Evolutionary conservation across 2,888 invertebrate species (phyloP).

Genomic region (Rhagophthalmus giganteus): DNA sequence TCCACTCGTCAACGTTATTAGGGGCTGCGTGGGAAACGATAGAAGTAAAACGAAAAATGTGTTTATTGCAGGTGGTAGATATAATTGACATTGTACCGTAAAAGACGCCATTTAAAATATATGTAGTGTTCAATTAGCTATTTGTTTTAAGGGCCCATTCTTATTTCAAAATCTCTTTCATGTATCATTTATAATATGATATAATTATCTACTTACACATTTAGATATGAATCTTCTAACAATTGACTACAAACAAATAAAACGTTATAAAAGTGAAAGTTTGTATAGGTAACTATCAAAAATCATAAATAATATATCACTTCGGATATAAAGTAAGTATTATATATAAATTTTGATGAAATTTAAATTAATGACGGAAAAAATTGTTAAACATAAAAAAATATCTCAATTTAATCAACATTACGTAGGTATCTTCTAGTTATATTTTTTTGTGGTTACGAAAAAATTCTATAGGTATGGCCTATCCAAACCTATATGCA

Average conservation of each 20-base stretch:
- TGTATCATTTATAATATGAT: not conserved
- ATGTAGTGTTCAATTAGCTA: not conserved
- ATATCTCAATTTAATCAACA: too few species aligned
- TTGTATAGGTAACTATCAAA: not conserved
- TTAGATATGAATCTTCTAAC: not conserved
- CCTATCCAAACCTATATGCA: too few species aligned
- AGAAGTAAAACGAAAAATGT: not conserved
- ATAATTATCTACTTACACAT: not conserved
- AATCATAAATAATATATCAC: not conserved
- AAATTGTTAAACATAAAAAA: too few species aligned
- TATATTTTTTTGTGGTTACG: too few species aligned
- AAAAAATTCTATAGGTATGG: too few species aligned
- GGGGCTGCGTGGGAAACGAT: slow-evolving; percentile 3
- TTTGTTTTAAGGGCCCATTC: too few species aligned
- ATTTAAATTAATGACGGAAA: too few species aligned
- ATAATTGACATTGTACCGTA: not conserved
- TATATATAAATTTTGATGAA: too few species aligned
- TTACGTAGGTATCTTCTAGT: too few species aligned
- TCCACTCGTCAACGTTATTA: not conserved
- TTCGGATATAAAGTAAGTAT: too few species aligned
- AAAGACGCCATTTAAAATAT: not conserved
- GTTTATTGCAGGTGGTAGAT: slow-evolving; percentile 6
- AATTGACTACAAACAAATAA: not conserved
- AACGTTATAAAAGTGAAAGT: not conserved
- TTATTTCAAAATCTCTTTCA: not conserved